Percentiles rank a stretch among this genome's conserved stretches.
phyloP scores from a whole-genome alignment of 1,140 invertebrate genomes.

The Drosophila miranda region DNA sequence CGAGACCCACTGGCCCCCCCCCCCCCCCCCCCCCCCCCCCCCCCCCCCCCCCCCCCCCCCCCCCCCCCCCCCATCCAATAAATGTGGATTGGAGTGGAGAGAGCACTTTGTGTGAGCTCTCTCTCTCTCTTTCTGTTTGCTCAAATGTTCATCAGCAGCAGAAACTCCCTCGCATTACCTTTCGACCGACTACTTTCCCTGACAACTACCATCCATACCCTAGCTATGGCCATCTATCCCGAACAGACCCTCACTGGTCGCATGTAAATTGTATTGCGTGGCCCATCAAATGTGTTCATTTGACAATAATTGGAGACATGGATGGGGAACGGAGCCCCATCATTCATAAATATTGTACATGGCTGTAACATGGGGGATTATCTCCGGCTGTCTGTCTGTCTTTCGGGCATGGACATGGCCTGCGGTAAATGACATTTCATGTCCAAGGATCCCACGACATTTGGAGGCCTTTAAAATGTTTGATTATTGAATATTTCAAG shows the following conservation, averaged over 20 bases:
- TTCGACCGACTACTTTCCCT: conserved; percentile 18
- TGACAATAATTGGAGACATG: conserved; percentile 38
- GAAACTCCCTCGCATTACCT: too few relatives aligned
- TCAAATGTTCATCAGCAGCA: too few relatives aligned
- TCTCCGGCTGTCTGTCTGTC: conserved; percentile 11
- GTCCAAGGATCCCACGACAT: too few relatives aligned
- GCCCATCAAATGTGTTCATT: conserved; percentile 47
- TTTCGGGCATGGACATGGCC: neutral
- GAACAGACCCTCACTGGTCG: neutral
- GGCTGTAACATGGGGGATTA: neutral
- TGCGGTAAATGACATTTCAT: too few relatives aligned
- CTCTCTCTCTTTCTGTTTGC: too few relatives aligned
- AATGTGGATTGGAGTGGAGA: too few relatives aligned
- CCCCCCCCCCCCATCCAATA: conserved; percentile 2
- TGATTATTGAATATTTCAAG: too few relatives aligned
- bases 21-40: neutral
- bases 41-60: neutral
- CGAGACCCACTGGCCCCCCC: conserved; percentile 15
- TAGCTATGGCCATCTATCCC: too few relatives aligned
- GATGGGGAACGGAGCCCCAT: neutral
- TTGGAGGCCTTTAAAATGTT: too few relatives aligned
- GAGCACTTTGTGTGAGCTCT: neutral
- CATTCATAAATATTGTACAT: conserved; percentile 34
- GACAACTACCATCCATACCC: neutral
- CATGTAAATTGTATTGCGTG: conserved; percentile 45